A percentile compares a stretch with the other conserved stretches of the same genome.
phyloP scores from a whole-genome alignment of 2,797 vertebrate species.

The Acanthopagrus latus region DNA sequence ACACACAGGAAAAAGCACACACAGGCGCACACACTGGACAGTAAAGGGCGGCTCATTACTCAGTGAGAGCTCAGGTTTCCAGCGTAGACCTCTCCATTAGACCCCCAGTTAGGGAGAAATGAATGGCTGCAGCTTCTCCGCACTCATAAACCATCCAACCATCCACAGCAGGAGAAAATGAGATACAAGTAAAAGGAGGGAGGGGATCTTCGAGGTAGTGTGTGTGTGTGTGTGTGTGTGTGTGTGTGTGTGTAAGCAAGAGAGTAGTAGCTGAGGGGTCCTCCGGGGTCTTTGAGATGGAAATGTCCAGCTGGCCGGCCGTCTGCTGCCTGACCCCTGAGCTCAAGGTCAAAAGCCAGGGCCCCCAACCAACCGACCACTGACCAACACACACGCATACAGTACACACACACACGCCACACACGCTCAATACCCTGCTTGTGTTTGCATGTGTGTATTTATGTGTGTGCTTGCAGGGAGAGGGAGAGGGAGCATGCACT shows the following conservation, averaged over 20 bases:
- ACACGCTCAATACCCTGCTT: slow-evolving; percentile 4
- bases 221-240: slow-evolving; percentile 33
- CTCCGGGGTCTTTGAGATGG: slow-evolving; percentile 94
- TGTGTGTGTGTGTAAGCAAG: neutral
- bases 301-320: slow-evolving; percentile 98
- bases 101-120: slow-evolving; percentile 86
- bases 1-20: slow-evolving; percentile 29
- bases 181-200: slow-evolving; percentile 91
- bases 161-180: slow-evolving; percentile 81
- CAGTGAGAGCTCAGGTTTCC: slow-evolving; percentile 87
- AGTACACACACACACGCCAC: slow-evolving; percentile 41
- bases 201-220: slow-evolving; percentile 87
- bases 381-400: slow-evolving; percentile 71
- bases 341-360: slow-evolving; percentile 94
- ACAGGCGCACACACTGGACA: slow-evolving; percentile 76
- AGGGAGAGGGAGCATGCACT: slow-evolving; percentile 56
- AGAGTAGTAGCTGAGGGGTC: slow-evolving; percentile 62
- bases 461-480: slow-evolving; percentile 46
- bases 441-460: slow-evolving; percentile 38
- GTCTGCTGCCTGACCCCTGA: slow-evolving; percentile 96
- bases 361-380: slow-evolving; percentile 72
- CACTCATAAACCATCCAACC: slow-evolving; percentile 82
- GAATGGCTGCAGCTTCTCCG: slow-evolving; percentile 85
- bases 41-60: slow-evolving; percentile 91
- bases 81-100: slow-evolving; percentile 86